These are phyloP conservation scores for Allophyes oxyacanthae DNA, from an alignment of 2,888 invertebrate genomes.

Conservation along the genomic window DNA sequence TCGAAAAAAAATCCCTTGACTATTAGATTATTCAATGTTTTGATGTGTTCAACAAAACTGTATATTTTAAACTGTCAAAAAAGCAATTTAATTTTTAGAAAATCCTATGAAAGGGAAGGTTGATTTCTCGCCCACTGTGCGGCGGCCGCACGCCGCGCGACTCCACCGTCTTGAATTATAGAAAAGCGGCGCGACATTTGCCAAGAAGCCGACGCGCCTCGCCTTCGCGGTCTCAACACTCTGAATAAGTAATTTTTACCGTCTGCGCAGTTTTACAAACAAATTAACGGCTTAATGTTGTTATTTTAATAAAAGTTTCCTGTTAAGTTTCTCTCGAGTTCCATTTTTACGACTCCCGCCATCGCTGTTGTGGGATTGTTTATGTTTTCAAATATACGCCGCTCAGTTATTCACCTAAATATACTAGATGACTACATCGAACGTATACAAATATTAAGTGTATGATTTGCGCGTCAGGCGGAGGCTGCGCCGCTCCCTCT, in stretches of 20 bases:
- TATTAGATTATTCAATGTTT: too few species aligned
- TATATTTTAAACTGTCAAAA: too few species aligned
- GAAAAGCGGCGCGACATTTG: slow-evolving; percentile 76
- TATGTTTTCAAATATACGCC: slow-evolving; percentile 74
- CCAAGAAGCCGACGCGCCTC: slow-evolving; percentile 71
- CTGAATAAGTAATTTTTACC: slow-evolving; percentile 87
- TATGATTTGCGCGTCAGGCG: slow-evolving; percentile 60
- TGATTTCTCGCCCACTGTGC: too few species aligned
- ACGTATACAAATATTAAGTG: slow-evolving; percentile 49
- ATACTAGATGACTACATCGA: slow-evolving; percentile 40
- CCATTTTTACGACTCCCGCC: slow-evolving; percentile 81
- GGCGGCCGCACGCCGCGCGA: slow-evolving; percentile 26
- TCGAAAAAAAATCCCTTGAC: too few species aligned
- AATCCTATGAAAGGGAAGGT: too few species aligned
- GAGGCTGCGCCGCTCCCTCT: slow-evolving; percentile 69
- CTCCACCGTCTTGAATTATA: slow-evolving; percentile 79
- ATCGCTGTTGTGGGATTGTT: slow-evolving; percentile 77
- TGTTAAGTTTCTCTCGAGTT: slow-evolving; percentile 79
- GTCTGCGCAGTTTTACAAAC: slow-evolving; percentile 88
- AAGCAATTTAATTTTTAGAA: too few species aligned
- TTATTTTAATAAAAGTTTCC: slow-evolving; percentile 87
- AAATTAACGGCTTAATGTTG: slow-evolving; percentile 87
- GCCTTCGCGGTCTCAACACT: slow-evolving; percentile 77
- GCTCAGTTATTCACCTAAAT: slow-evolving; percentile 46
- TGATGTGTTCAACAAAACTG: too few species aligned